Evolutionary conservation across 2,113 vertebrate genomes (phyloP).

Genomic region (Pontoporia blainvillei): DNA sequence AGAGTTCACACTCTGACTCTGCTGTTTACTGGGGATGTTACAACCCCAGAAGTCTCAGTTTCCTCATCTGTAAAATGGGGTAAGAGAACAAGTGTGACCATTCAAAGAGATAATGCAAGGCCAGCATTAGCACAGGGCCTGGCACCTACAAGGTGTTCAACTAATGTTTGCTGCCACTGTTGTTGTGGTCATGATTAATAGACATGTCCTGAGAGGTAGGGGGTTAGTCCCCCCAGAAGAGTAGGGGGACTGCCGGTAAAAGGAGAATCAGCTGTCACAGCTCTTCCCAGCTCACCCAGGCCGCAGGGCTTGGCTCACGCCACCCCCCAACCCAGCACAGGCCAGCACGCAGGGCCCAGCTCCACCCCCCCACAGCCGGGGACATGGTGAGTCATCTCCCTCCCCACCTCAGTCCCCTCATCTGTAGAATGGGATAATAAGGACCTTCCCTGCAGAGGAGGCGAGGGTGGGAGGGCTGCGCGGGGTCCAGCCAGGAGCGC

Average conservation of each 20-base stretch:
- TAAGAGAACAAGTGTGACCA: background rate
- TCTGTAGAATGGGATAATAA: background rate
- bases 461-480: fast-evolving
- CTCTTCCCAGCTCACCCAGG: background rate
- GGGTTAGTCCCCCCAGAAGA: background rate
- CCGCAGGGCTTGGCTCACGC: background rate
- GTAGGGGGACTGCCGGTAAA: too few relatives aligned
- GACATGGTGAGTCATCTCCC: background rate
- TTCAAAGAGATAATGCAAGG: background rate
- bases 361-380: background rate
- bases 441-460: background rate
- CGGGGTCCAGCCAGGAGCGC: background rate
- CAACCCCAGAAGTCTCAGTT: background rate
- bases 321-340: background rate
- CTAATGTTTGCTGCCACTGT: fast-evolving
- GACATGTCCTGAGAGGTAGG: background rate
- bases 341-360: background rate
- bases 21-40: background rate
- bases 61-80: background rate
- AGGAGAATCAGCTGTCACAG: background rate
- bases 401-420: too few relatives aligned
- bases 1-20: background rate
- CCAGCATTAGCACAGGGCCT: background rate
- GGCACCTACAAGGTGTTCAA: fast-evolving
- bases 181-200: background rate